Conservation (phyloP, 35 echinoderm and acorn worm genomes). For the Holothuria glaberrima region DNA sequence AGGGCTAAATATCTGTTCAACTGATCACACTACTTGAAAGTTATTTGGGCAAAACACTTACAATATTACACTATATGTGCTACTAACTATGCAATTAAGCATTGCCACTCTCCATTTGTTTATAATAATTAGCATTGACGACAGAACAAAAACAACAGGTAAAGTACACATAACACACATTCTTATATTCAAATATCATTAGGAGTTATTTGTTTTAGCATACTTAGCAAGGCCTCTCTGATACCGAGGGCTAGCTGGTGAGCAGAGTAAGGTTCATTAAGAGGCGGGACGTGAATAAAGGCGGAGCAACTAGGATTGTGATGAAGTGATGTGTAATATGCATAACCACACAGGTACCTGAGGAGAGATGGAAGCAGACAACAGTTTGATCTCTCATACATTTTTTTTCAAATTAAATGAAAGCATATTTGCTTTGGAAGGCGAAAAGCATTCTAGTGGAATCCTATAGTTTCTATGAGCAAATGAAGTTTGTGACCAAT, state of each 20-base stretch:
- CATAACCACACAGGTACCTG: conserved; percentile 96
- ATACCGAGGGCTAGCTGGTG: conserved; percentile 76
- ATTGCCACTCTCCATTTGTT: not conserved
- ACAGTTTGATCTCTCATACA: not conserved
- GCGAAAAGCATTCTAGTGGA: too few relatives aligned
- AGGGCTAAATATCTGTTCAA: too few relatives aligned
- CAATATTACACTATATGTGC: too few relatives aligned
- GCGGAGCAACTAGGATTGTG: conserved; percentile 73
- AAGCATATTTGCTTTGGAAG: too few relatives aligned
- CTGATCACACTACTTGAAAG: too few relatives aligned
- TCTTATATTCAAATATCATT: not conserved
- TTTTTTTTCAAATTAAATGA: too few relatives aligned
- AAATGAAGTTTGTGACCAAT: too few relatives aligned
- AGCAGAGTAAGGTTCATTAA: conserved; percentile 84
- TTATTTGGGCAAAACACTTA: too few relatives aligned
- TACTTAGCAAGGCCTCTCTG: conserved; percentile 69
- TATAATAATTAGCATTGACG: not conserved
- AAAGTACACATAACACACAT: not conserved
- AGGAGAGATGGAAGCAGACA: conserved; percentile 1
- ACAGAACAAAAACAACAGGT: not conserved
- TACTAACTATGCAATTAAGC: not conserved
- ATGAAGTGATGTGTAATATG: conserved; percentile 87
- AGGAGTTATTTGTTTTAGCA: conserved; percentile 75
- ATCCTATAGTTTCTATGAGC: too few relatives aligned
- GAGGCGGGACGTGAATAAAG: conserved; percentile 94